Evolutionary conservation across 2,888 invertebrate species (phyloP), one percentile per base, ranked within the genome.

Genomic region (Drosophila stalkeri): DNA sequence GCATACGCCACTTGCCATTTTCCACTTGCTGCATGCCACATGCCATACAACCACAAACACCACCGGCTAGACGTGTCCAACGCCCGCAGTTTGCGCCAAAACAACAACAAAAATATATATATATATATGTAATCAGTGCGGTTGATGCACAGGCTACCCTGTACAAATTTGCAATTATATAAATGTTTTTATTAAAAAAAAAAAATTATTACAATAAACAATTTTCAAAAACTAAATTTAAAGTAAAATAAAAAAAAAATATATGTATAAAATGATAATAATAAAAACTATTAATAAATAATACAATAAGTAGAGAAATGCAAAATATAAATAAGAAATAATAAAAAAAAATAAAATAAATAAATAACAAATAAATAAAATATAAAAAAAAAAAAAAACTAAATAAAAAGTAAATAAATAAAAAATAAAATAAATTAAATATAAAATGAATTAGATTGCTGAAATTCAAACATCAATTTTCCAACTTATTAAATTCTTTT

Each of bases 21-120:
- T 51, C 63, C 72, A 43, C 27, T 37, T 31, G 65, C 56, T 66
- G n/a, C 44, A 52, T 39, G 31, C 59, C 44, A 47, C 46, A 47
- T 51, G 72, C 67, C 65, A 44, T 20, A 23, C 27, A 35, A 23
- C 61, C 69, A 37, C 51, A 69, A 51, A 18, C 49, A 51, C 66
- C 72, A 55, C n/a, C 23, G 76, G 57, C 76, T 75, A 75, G 75
- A 75, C 75, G 55, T 44, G 37, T 35, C 46, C 54, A 54, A 57
- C 55, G 57, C 47, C 59, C 59, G 46, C 64, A 52, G 54, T 20
- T 18, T 41, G 23, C 16, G 49, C 23, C 35, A 37, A 37, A 27
- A 31, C 35, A 51, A 27, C 31, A 46, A 27, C 33, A 47, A 18
- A 7, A 14, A 33, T 3, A 33, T 54, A 44, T 33, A 0, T 11